phyloP scores from a whole-genome alignment of 2,888 invertebrate genomes.

The Leptopterna dolabrata region DNA sequence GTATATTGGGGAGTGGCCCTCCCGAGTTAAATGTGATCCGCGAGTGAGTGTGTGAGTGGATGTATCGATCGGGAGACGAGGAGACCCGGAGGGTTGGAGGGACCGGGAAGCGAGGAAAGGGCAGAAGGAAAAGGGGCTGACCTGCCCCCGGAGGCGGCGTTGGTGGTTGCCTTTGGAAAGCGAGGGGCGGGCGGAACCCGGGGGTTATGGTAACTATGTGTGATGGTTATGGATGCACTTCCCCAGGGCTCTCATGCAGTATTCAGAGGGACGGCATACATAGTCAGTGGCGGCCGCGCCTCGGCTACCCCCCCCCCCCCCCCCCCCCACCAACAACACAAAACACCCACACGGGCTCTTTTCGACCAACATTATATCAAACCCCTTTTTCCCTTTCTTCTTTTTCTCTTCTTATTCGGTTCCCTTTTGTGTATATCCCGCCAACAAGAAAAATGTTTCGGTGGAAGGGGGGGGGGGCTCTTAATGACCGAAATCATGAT shows the following conservation, averaged over 20 bases:
- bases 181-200: neutral
- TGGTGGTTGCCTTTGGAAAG: neutral
- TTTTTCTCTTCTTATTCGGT: neutral
- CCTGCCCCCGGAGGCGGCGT: neutral
- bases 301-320: neutral
- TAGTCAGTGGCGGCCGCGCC: conserved; percentile 36
- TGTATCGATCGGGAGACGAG: conserved; percentile 44
- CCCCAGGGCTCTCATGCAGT: conserved; percentile 43
- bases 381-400: neutral
- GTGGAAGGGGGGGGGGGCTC: no score
- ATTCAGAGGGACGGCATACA: conserved; percentile 47
- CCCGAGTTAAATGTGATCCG: conserved; percentile 47
- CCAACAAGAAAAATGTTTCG: conserved; percentile 12
- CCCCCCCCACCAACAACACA: neutral
- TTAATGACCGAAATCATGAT: conserved; percentile 16
- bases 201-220: conserved; percentile 54
- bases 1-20: conserved; percentile 49
- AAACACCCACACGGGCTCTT: neutral
- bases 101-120: neutral
- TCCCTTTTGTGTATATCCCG: neutral
- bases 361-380: neutral
- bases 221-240: conserved; percentile 54
- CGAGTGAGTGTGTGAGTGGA: conserved; percentile 53
- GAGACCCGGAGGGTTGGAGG: conserved; percentile 2
- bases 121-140: neutral